Conservation (phyloP, 2,888 invertebrate species). For the Stenodema calcarata region DNA sequence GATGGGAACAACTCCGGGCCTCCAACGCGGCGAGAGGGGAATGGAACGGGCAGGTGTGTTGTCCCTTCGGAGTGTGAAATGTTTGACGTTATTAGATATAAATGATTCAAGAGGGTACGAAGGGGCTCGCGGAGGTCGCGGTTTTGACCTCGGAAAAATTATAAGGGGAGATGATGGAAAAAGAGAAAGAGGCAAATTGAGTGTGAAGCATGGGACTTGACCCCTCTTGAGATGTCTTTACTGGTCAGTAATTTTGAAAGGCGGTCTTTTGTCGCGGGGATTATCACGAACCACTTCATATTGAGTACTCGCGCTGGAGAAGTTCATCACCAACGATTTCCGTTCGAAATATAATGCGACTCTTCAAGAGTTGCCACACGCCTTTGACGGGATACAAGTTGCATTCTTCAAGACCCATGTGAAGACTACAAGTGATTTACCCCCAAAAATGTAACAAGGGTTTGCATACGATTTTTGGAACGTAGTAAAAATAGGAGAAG, state of each 20-base stretch:
- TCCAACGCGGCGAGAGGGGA: background rate
- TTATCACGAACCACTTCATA: background rate
- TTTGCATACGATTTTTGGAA: too few relatives aligned
- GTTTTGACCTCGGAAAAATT: slow-evolving; percentile 18
- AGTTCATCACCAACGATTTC: background rate
- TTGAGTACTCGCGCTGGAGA: background rate
- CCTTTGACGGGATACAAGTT: too few relatives aligned
- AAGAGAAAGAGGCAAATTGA: slow-evolving; percentile 38
- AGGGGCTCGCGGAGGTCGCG: background rate
- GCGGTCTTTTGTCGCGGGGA: background rate
- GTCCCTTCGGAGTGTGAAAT: slow-evolving; percentile 47
- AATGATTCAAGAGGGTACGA: slow-evolving; percentile 49
- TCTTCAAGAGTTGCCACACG: too few relatives aligned
- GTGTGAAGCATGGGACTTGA: slow-evolving; percentile 50
- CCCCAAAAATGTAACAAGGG: too few relatives aligned
- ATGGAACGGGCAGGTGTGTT: slow-evolving; percentile 43
- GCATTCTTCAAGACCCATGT: too few relatives aligned
- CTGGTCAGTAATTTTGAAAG: slow-evolving; percentile 26
- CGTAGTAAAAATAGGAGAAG: too few relatives aligned
- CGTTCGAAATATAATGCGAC: background rate
- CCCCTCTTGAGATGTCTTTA: slow-evolving; percentile 6
- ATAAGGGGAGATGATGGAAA: slow-evolving; percentile 12
- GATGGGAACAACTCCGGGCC: slow-evolving; percentile 26
- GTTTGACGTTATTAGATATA: slow-evolving; percentile 51
- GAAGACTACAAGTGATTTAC: too few relatives aligned